Base-by-base conservation (phyloP, 2,113 vertebrate genomes). In the Silurus meridionalis region DNA sequence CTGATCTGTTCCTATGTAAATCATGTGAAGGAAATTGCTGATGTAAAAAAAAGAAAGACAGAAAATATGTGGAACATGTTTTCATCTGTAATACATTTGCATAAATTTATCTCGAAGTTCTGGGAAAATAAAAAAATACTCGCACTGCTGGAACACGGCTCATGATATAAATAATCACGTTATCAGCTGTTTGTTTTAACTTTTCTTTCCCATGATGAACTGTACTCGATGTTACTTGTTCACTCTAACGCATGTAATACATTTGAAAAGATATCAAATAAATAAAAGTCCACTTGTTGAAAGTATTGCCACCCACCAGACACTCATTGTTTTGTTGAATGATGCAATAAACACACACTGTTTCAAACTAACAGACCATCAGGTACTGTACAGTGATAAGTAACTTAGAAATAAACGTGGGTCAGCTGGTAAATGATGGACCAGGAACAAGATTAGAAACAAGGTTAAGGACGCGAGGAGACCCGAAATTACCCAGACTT, bases 401-500 rank as follows among this genome's bases (percentile, higher is more conserved):
- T 8, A 69, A 25, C 37, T 87, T 87, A 85, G n/a, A 85, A 37
- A 60, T 10, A 80, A 60, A 80, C 15, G 6, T 80, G 53, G 21
- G 23, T 25, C n/a, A 87, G 57, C 0, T 52, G 82, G 87, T 84
- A 86, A 60, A 67, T 63, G 19, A 25, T 77, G 79, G 83, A 28
- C 28, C 52, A 85, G 83, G 78, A 85, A 85, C 85, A 87, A 87
- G 82, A 89, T 89, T 85, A 89, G 58, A 53, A 77, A 85, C 79
- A 37, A 58, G 66, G 60, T 60, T 71, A 58, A 63, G 80, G 85
- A 67, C 50, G n/a, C 10, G 17, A 60, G 53, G 77, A 84, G 57
- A 83, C 61, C 13, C 21, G 4, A 58, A 48, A 25, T 61, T 28
- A 8, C 37, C 14, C 17, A 80, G 61, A 37, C 52, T 46, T 69